Percentiles rank a stretch among this genome's conserved stretches.
Conservation (phyloP, 2,797 vertebrate species). For the Paguma larvata region DNA sequence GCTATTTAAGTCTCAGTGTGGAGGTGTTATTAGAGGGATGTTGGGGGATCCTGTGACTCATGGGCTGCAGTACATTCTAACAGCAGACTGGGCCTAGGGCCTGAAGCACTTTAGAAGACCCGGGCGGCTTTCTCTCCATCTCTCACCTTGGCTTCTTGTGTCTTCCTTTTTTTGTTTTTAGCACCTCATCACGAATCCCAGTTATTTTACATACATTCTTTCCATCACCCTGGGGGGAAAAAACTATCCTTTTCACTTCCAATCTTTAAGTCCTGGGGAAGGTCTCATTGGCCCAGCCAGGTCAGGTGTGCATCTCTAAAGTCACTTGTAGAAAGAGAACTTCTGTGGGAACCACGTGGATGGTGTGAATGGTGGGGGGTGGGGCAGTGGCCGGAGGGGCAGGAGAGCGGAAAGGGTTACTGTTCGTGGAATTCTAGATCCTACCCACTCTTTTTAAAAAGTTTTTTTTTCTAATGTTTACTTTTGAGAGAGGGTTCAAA, state of each 20-base stretch:
- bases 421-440: not conserved
- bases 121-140: not conserved
- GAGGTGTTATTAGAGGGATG: not conserved
- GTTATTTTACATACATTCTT: constrained; percentile 23
- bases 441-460: not conserved
- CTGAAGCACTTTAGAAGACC: not conserved
- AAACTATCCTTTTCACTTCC: not conserved
- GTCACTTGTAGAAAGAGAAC: not conserved
- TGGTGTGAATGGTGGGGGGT: not conserved
- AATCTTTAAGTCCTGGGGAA: constrained; percentile 1
- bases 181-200: not conserved
- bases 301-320: not conserved
- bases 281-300: not conserved
- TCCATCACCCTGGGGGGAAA: not conserved
- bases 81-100: not conserved
- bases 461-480: too few relatives aligned
- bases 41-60: not conserved
- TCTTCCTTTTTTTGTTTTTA: not conserved
- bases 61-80: not conserved
- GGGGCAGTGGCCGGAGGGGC: not conserved
- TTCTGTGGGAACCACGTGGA: not conserved
- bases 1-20: constrained; percentile 25
- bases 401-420: not conserved
- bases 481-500: too few relatives aligned
- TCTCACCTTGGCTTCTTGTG: not conserved